phyloP scores from a whole-genome alignment of 1,140 invertebrate genomes.

The Diabrotica undecimpunctata region DNA sequence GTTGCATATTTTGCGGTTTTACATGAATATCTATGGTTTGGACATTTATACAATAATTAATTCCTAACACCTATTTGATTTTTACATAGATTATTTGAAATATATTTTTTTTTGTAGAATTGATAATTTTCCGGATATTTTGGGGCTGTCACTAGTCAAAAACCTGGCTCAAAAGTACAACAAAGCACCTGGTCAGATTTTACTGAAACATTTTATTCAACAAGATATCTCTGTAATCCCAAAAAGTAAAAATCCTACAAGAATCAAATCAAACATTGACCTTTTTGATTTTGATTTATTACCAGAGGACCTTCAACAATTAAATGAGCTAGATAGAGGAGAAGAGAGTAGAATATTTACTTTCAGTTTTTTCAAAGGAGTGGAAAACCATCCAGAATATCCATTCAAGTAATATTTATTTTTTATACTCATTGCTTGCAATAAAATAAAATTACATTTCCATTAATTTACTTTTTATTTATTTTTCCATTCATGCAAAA shows the following conservation, averaged over 20 bases:
- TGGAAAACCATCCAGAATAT: slow-evolving; percentile 56
- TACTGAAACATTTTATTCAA: slow-evolving; percentile 55
- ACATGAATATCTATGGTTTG: too few species aligned
- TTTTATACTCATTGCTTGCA: too few species aligned
- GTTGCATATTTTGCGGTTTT: too few species aligned
- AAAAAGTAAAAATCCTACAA: slow-evolving; percentile 52
- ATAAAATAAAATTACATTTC: too few species aligned
- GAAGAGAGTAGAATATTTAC: slow-evolving; percentile 55
- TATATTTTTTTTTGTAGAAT: slow-evolving; percentile 34
- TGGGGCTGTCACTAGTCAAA: slow-evolving; percentile 53
- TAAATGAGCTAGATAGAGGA: slow-evolving; percentile 55
- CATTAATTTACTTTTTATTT: too few species aligned
- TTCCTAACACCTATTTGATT: too few species aligned
- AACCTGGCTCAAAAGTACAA: slow-evolving; percentile 50
- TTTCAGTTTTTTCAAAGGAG: slow-evolving; percentile 56
- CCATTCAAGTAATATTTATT: slow-evolving; percentile 45
- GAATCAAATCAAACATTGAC: slow-evolving; percentile 58
- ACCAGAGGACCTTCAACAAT: slow-evolving; percentile 50
- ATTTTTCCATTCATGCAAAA: too few species aligned
- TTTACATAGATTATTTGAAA: too few species aligned
- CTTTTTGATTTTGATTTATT: slow-evolving; percentile 58
- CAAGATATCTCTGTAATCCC: slow-evolving; percentile 55
- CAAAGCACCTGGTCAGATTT: slow-evolving; percentile 55
- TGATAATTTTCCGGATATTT: slow-evolving; percentile 55
- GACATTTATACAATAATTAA: too few species aligned